A percentile compares a stretch with the other conserved stretches of the same genome.
Conservation (phyloP, 1,140 invertebrate genomes). For the Myzus persicae region DNA sequence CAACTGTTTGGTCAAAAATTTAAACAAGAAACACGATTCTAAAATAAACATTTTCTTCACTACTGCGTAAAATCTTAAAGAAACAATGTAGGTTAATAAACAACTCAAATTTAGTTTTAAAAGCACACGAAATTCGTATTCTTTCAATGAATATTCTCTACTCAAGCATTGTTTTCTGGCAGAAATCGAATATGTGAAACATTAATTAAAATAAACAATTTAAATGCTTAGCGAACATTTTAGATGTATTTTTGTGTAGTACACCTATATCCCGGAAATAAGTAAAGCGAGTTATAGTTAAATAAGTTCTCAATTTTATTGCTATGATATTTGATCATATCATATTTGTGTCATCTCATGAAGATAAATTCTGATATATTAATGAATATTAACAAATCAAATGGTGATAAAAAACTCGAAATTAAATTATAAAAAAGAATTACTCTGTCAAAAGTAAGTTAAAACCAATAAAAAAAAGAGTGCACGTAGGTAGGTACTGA, state of each 20-base stretch:
- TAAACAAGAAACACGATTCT: background rate
- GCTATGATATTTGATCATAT: background rate
- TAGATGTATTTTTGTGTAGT: background rate
- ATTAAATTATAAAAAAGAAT: no score
- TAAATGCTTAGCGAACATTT: background rate
- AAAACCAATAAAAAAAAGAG: no score
- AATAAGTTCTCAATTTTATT: background rate
- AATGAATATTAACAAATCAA: background rate
- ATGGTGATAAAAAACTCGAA: no score
- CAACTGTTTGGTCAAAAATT: background rate
- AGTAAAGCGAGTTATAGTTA: background rate
- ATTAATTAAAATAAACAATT: background rate
- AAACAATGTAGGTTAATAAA: background rate
- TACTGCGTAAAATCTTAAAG: background rate
- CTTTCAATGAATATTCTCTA: no score
- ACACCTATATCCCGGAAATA: background rate
- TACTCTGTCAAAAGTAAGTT: no score
- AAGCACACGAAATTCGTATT: background rate
- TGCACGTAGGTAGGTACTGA: no score
- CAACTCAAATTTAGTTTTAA: background rate
- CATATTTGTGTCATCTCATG: no score
- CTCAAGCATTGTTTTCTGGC: background rate
- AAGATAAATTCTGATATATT: background rate
- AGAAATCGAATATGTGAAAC: background rate
- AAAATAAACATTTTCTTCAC: background rate